Evolutionary conservation across 1,140 invertebrate genomes (phyloP), one percentile per base, ranked within the genome.

Genomic region (Alviniconcha marisindica): DNA sequence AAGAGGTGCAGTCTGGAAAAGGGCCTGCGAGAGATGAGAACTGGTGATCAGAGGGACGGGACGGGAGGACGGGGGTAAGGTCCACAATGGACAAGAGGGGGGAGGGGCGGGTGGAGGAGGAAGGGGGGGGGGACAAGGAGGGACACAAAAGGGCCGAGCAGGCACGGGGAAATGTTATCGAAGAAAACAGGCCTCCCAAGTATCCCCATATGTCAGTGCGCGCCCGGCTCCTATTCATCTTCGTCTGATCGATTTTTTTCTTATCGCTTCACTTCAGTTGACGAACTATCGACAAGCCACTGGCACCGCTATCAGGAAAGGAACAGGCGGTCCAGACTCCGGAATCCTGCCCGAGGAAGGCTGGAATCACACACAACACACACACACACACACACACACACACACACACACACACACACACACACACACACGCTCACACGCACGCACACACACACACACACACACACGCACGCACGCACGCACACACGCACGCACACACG

Each of bases 251-350:
- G 63, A 80, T 80, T 80, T 66, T 66, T 5, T 51, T 66, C 78
- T 80, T 80, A 80, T 80, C 78, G 63, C 78, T 66, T 80, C 78
- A 60, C 54, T 80, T 36, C 78, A 80, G 78, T 60, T 63, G 78
- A 63, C 78, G 78, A 66, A 80, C 36, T 80, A 80, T 80, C 78
- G 78, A 80, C 78, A 80, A 33, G 33, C 73, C 73, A 36, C 31
- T 24, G 69, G 69, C 44, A 48, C 71, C 28, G 81, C 44, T 54
- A 54, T 54, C 51, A 14, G 10, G 51, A 24, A 54, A 12, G 51
- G 51, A 12, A 12, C 51, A 54, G 10, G 24, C 51, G 12, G 24
- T 54, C 12, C 51, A 12, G 12, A 54, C 51, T 54, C n/a, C n/a
- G n/a, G n/a, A n/a, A n/a, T n/a, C n/a, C n/a, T n/a, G n/a, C n/a